A percentile compares a stretch with the other conserved stretches of the same genome.
Conservation (phyloP, 2,113 vertebrate genomes). For the Zapornia atra region DNA sequence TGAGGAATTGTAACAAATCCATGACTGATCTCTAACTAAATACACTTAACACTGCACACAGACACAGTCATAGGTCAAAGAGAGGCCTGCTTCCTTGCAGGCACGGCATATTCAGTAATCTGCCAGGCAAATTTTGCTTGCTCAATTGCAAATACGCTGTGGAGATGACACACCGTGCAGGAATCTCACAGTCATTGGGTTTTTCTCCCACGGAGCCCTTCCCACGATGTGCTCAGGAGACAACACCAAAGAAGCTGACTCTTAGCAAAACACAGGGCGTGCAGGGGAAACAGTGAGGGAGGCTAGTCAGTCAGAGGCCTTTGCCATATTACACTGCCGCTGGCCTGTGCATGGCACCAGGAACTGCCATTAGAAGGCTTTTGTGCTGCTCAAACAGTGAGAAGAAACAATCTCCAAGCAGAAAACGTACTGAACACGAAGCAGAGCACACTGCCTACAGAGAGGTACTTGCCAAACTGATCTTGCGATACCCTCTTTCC, state of each 20-base stretch:
- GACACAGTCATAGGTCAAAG: constrained; percentile 28
- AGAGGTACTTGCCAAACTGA: neutral
- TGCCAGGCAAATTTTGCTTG: constrained; percentile 27
- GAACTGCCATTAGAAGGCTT: neutral
- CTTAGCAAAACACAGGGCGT: neutral
- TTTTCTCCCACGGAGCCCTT: constrained; percentile 6
- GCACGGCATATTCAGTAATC: neutral
- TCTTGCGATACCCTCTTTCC: neutral
- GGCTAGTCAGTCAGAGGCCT: neutral
- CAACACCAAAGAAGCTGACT: neutral
- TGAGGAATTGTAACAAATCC: neutral
- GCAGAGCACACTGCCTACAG: neutral
- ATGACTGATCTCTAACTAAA: neutral
- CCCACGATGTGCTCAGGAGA: neutral
- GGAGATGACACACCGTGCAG: neutral
- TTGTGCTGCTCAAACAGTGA: neutral
- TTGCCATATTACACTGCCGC: neutral
- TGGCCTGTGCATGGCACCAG: fast-evolving
- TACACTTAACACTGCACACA: neutral
- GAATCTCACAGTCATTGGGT: neutral
- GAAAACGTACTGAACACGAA: neutral
- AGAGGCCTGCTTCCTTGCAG: neutral
- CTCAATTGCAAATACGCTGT: neutral
- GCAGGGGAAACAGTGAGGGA: neutral
- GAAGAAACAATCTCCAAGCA: neutral